Evolutionary conservation across 2,113 vertebrate species (phyloP).

Genomic region (Cheirogaleus medius): DNA sequence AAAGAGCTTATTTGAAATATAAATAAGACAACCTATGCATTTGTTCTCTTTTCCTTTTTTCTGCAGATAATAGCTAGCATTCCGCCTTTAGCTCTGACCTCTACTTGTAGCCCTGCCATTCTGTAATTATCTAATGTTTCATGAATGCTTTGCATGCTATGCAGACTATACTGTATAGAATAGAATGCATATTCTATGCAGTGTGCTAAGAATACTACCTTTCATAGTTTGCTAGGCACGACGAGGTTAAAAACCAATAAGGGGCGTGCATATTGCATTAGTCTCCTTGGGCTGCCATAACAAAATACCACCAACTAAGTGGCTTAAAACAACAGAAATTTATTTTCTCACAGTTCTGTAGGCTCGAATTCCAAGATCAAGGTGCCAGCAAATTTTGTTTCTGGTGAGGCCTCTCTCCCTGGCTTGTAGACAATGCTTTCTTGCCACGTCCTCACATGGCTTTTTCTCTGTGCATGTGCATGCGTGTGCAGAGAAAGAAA

Average conservation of each 20-base stretch:
- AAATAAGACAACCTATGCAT: background rate
- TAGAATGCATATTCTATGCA: background rate
- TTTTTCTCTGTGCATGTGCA: background rate
- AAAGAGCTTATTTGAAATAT: background rate
- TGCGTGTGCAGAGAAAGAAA: background rate
- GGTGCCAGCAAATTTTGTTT: background rate
- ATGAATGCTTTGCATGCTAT: background rate
- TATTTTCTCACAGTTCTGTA: background rate
- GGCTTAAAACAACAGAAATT: background rate
- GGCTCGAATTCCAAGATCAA: background rate
- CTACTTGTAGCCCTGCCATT: background rate
- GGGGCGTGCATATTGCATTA: background rate
- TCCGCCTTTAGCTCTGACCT: background rate
- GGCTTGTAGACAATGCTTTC: background rate
- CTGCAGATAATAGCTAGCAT: background rate
- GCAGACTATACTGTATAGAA: background rate
- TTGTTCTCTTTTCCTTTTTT: background rate
- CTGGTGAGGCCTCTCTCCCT: background rate
- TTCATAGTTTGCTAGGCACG: background rate
- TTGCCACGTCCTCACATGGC: background rate
- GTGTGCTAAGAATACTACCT: background rate
- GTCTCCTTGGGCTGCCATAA: background rate
- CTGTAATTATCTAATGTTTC: background rate
- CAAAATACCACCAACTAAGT: background rate
- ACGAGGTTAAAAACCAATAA: background rate